A percentile compares a stretch with the other conserved stretches of the same genome.
Evolutionary conservation across 35 echinoderm and acorn worm genomes (phyloP).

Genomic region (Diadema setosum): DNA sequence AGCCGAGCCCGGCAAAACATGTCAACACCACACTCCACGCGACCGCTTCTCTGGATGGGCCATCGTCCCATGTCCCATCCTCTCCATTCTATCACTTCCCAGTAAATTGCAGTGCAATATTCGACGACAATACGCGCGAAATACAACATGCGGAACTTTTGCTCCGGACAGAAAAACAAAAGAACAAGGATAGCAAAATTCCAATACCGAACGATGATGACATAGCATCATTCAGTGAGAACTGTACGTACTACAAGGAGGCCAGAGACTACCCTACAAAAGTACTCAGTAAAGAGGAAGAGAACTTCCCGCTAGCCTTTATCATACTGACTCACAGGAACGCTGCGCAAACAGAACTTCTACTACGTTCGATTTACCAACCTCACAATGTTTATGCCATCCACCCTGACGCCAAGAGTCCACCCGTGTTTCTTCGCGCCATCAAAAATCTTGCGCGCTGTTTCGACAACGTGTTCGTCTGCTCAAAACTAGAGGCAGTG

Average conservation of each 20-base stretch:
- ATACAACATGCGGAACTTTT: background rate
- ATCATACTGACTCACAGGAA: slow-evolving; percentile 30
- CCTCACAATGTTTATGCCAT: slow-evolving; percentile 78
- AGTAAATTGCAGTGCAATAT: background rate
- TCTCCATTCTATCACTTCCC: too few relatives aligned
- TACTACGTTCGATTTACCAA: slow-evolving; percentile 73
- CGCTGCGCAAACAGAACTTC: slow-evolving; percentile 35
- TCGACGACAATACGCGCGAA: background rate
- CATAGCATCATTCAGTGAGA: background rate
- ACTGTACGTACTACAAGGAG: slow-evolving; percentile 12
- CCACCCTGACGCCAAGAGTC: slow-evolving; percentile 47
- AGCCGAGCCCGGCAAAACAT: too few relatives aligned
- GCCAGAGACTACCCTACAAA: background rate
- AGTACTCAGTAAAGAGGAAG: slow-evolving; percentile 34
- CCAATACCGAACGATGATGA: background rate
- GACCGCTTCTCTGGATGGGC: too few relatives aligned
- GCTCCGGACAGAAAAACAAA: background rate
- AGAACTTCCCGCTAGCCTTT: slow-evolving; percentile 46
- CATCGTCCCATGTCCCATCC: too few relatives aligned
- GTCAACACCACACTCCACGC: too few relatives aligned
- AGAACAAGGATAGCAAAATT: background rate
- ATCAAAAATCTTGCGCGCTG: slow-evolving; percentile 32
- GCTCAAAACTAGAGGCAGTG: slow-evolving; percentile 29
- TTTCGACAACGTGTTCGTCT: slow-evolving; percentile 65
- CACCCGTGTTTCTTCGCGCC: slow-evolving; percentile 17